Evolutionary conservation across 2,888 invertebrate genomes (phyloP).

Genomic region (Morpho helenor): DNA sequence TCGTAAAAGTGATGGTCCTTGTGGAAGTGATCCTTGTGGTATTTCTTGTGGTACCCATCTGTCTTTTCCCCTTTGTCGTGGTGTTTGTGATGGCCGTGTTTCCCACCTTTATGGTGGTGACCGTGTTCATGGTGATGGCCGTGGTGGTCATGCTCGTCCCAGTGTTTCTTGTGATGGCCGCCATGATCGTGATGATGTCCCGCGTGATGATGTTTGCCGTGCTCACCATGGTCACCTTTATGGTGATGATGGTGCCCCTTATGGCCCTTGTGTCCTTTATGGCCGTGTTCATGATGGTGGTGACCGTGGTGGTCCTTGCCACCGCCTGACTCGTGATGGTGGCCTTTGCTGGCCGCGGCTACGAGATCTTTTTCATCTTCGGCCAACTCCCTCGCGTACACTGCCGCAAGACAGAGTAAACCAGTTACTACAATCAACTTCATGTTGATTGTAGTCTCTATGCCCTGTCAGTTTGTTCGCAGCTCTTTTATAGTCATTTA

Average conservation of each 20-base stretch:
- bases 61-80: constrained; percentile 69
- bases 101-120: constrained; percentile 68
- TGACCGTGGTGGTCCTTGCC: constrained; percentile 66
- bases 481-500: constrained; percentile 63
- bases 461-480: constrained; percentile 37
- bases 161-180: constrained; percentile 66
- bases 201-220: constrained; percentile 65
- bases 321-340: constrained; percentile 63
- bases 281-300: constrained; percentile 66
- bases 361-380: constrained; percentile 65
- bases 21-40: constrained; percentile 70
- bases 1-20: constrained; percentile 75
- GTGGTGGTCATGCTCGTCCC: constrained; percentile 64
- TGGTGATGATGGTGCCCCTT: constrained; percentile 72
- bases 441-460: constrained; percentile 57
- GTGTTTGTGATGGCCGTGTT: constrained; percentile 67
- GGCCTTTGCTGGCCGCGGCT: constrained; percentile 59
- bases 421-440: constrained; percentile 59
- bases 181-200: constrained; percentile 68
- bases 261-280: constrained; percentile 67
- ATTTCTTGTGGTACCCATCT: constrained; percentile 71
- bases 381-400: constrained; percentile 53
- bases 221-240: constrained; percentile 65
- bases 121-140: constrained; percentile 69
- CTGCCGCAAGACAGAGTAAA: constrained; percentile 62